Conservation (phyloP, 1,140 invertebrate species). For the Apocrypta bakeri region DNA sequence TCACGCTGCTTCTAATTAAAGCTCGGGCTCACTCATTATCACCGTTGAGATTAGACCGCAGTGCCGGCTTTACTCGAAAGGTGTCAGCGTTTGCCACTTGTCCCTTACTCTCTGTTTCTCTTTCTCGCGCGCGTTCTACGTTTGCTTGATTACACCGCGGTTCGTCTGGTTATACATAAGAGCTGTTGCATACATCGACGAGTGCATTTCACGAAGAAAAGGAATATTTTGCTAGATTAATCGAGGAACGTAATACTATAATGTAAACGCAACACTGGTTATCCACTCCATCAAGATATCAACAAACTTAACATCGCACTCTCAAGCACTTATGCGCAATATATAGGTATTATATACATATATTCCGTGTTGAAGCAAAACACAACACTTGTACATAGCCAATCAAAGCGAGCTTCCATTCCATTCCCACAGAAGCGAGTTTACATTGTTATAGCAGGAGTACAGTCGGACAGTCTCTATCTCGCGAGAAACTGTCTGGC, state of each 20-base stretch:
- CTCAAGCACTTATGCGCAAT: not conserved
- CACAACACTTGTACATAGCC: not conserved
- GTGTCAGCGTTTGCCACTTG: not conserved
- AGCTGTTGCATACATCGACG: not conserved
- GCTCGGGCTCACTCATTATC: slow-evolving; percentile 52
- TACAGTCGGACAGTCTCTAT: not conserved
- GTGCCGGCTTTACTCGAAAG: not conserved
- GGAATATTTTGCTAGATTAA: no score
- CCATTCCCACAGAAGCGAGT: not conserved
- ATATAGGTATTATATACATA: no score
- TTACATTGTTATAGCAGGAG: slow-evolving; percentile 9
- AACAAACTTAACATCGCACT: not conserved
- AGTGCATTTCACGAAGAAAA: not conserved
- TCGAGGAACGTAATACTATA: not conserved
- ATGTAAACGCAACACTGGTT: not conserved
- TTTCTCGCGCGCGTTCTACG: not conserved
- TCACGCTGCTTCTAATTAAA: slow-evolving; percentile 53
- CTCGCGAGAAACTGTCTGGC: not conserved
- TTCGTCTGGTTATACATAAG: not conserved
- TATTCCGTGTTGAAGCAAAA: not conserved
- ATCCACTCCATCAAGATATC: not conserved
- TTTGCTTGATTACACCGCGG: not conserved
- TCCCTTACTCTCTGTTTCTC: not conserved
- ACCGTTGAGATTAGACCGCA: slow-evolving; percentile 49
- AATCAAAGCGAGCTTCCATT: not conserved